phyloP scores from a whole-genome alignment of 2,113 vertebrate genomes.

The Spermophilus dauricus region DNA sequence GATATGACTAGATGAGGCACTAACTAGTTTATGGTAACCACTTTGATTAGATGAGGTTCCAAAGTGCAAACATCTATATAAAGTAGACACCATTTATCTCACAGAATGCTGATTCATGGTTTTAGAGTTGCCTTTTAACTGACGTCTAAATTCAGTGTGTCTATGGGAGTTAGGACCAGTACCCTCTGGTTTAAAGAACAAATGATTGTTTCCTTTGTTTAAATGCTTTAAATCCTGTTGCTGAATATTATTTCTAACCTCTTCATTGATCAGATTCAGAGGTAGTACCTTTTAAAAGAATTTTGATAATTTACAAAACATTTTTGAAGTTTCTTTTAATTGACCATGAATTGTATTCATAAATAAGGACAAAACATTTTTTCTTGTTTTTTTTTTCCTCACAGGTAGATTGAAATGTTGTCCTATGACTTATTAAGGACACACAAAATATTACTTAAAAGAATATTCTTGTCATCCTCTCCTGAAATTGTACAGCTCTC shows the following conservation, averaged over 20 bases:
- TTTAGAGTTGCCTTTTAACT: slow-evolving; percentile 48
- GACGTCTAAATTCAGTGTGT: background rate
- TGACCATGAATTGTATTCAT: background rate
- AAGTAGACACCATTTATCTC: background rate
- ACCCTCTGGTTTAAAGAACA: background rate
- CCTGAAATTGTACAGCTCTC: background rate
- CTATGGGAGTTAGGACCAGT: background rate
- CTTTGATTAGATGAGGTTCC: background rate
- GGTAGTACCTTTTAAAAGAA: background rate
- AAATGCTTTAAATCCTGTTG: background rate
- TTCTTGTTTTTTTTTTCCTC: background rate
- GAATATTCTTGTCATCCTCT: slow-evolving; percentile 15
- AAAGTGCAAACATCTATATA: background rate
- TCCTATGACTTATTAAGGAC: background rate
- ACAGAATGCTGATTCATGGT: background rate
- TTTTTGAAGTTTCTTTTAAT: background rate
- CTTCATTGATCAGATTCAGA: slow-evolving; percentile 15
- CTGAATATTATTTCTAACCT: slow-evolving; percentile 41
- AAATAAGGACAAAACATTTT: background rate
- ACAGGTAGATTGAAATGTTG: background rate
- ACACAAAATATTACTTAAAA: background rate
- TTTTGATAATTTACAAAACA: slow-evolving; percentile 37
- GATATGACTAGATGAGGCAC: background rate
- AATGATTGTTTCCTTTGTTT: background rate
- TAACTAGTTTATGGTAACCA: background rate